Evolutionary conservation across 2,797 vertebrate genomes (phyloP).

Genomic region (Holocentrus rufus): DNA sequence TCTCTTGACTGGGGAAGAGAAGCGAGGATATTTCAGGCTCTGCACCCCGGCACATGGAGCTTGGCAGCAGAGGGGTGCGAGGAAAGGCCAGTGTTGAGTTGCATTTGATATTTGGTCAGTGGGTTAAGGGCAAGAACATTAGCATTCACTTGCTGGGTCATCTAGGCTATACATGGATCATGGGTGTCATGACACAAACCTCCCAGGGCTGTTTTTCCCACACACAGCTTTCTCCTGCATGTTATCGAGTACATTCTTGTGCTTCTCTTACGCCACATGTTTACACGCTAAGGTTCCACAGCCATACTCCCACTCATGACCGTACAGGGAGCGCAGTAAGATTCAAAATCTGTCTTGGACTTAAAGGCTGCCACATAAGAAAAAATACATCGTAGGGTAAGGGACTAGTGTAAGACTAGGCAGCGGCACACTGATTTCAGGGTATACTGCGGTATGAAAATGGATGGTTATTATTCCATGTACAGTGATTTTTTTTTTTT

Average conservation of each 20-base stretch:
- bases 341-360: no score
- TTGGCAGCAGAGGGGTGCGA: slow-evolving; percentile 29
- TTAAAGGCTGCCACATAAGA: no score
- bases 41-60: slow-evolving; percentile 33
- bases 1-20: slow-evolving; percentile 46
- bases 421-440: no score
- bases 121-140: slow-evolving; percentile 37
- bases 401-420: no score
- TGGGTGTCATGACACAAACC: not conserved
- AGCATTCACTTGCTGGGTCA: slow-evolving; percentile 34
- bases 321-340: not conserved
- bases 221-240: slow-evolving; percentile 28
- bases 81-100: slow-evolving; percentile 69
- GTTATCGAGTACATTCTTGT: slow-evolving; percentile 41
- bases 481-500: no score
- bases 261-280: slow-evolving; percentile 52
- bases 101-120: slow-evolving; percentile 63
- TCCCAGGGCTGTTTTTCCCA: slow-evolving; percentile 6
- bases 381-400: no score
- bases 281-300: slow-evolving; percentile 23
- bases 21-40: slow-evolving; percentile 72
- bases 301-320: not conserved
- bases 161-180: slow-evolving; percentile 20
- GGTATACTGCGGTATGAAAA: no score
- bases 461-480: no score